Conservation (phyloP, 2,888 invertebrate genomes). For the Nomada lathburiana region DNA sequence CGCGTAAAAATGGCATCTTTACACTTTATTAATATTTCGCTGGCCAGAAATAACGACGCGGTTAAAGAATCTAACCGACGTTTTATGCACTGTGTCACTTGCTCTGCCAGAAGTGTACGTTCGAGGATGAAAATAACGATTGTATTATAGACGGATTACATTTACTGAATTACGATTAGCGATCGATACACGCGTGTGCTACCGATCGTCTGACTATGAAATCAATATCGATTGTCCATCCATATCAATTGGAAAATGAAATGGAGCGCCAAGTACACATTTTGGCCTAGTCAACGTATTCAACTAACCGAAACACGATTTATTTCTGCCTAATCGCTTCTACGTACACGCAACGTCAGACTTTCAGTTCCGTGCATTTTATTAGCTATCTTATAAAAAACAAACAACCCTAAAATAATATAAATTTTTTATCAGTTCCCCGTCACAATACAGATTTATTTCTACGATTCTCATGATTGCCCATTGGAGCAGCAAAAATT, state of each 20-base stretch:
- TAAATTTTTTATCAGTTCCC: too few relatives aligned
- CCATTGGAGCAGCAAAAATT: too few relatives aligned
- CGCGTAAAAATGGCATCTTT: slow-evolving; percentile 58
- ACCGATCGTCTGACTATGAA: not conserved
- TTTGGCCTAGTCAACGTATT: too few relatives aligned
- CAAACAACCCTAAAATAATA: too few relatives aligned
- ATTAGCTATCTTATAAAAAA: not conserved
- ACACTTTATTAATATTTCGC: slow-evolving; percentile 72
- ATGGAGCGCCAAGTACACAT: not conserved
- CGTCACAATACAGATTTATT: too few relatives aligned
- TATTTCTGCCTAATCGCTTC: too few relatives aligned
- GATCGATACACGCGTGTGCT: slow-evolving; percentile 6
- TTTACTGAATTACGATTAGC: slow-evolving; percentile 32
- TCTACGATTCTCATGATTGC: not conserved
- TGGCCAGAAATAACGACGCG: slow-evolving; percentile 61
- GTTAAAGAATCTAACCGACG: slow-evolving; percentile 62
- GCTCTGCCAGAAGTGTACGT: slow-evolving; percentile 46
- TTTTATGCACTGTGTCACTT: slow-evolving; percentile 47
- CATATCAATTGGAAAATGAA: not conserved
- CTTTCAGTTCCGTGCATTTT: too few relatives aligned
- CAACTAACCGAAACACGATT: too few relatives aligned
- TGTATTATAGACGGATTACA: slow-evolving; percentile 54
- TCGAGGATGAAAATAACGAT: slow-evolving; percentile 67
- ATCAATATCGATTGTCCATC: not conserved
- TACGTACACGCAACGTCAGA: too few relatives aligned